A percentile compares a stretch with the other conserved stretches of the same genome.
phyloP scores from a whole-genome alignment of 1,140 invertebrate species.

The Tetramorium simillimum region DNA sequence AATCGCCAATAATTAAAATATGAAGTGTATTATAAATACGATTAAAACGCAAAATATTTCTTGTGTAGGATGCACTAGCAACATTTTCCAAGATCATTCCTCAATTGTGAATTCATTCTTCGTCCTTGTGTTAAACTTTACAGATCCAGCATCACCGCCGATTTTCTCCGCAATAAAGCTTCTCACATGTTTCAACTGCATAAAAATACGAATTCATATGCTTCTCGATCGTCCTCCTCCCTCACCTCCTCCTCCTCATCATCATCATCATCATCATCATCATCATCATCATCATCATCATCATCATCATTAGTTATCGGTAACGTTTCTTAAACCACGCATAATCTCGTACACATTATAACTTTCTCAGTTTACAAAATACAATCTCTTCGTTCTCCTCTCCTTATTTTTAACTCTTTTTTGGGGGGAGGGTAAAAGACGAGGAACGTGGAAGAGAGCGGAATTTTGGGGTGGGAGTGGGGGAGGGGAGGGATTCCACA shows the following conservation, averaged over 20 bases:
- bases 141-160: slow-evolving; percentile 1
- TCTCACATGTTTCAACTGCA: background rate
- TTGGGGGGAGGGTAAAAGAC: background rate
- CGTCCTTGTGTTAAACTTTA: background rate
- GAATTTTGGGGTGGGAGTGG: background rate
- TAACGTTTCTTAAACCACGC: slow-evolving; percentile 6
- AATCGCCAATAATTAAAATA: background rate
- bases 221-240: slow-evolving; percentile 43
- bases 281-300: slow-evolving; percentile 8
- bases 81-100: slow-evolving; percentile 23
- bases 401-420: slow-evolving; percentile 7
- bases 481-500: background rate
- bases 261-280: slow-evolving; percentile 7
- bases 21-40: background rate
- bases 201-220: slow-evolving; percentile 35
- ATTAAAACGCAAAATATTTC: slow-evolving; percentile 1
- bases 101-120: slow-evolving; percentile 11
- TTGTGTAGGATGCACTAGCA: background rate
- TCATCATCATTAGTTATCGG: background rate
- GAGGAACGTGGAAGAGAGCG: slow-evolving; percentile 28
- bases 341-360: slow-evolving; percentile 31
- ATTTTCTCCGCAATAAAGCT: slow-evolving; percentile 18
- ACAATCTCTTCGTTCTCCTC: background rate
- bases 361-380: slow-evolving; percentile 10
- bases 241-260: slow-evolving; percentile 45